Conservation (phyloP, 2,888 invertebrate genomes). For the Drosophila acutilabella region DNA sequence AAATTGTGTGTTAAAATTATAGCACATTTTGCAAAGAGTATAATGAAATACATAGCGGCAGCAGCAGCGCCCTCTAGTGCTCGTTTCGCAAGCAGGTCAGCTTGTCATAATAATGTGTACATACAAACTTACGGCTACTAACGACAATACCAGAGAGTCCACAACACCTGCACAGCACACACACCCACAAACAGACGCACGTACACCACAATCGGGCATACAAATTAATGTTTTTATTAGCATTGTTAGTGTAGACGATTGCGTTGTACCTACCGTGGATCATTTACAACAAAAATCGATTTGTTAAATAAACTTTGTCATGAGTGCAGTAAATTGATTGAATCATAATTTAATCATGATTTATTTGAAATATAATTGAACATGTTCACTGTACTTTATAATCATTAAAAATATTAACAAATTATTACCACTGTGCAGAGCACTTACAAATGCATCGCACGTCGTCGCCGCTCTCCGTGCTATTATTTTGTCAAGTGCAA, state of each 20-base stretch:
- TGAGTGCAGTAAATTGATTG: not conserved
- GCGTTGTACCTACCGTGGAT: conserved; percentile 53
- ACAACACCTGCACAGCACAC: conserved; percentile 60
- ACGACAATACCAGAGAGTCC: conserved; percentile 29
- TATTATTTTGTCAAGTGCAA: conserved; percentile 77
- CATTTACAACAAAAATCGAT: conserved; percentile 9
- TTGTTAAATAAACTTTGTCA: not conserved
- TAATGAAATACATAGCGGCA: conserved; percentile 13
- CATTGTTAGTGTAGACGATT: conserved; percentile 52
- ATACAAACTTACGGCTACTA: conserved; percentile 51
- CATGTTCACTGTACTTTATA: not conserved
- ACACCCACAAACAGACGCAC: conserved; percentile 24
- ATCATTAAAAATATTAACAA: not conserved
- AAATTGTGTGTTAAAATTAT: not conserved
- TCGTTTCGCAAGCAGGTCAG: conserved; percentile 70
- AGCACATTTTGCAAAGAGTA: conserved; percentile 1
- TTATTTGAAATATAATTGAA: not conserved
- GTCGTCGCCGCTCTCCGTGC: conserved; percentile 32
- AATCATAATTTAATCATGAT: not conserved
- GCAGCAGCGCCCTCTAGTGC: conserved; percentile 41
- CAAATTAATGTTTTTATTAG: conserved; percentile 72
- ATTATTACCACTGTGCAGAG: conserved; percentile 38
- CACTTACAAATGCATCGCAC: conserved; percentile 53
- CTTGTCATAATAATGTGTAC: conserved; percentile 78
- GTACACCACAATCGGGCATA: conserved; percentile 26